Percentiles rank a stretch among this genome's conserved stretches.
Conservation (phyloP, 2,888 invertebrate species). For the Heliothis peltigera region DNA sequence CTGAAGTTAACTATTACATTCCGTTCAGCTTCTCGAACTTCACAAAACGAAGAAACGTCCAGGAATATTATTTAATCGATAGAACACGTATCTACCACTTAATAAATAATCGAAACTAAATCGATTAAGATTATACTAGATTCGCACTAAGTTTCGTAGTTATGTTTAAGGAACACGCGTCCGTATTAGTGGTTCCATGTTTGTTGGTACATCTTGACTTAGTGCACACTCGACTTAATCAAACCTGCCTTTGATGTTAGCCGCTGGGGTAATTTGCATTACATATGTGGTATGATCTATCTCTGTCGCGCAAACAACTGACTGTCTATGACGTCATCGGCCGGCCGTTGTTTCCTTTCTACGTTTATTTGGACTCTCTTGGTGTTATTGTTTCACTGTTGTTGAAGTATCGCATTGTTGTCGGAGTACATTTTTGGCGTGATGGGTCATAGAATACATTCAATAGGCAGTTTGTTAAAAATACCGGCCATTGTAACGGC, state of each 20-base stretch:
- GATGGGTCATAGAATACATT: slow-evolving; percentile 1
- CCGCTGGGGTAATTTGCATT: slow-evolving; percentile 48
- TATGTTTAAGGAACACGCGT: slow-evolving; percentile 47
- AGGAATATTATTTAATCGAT: slow-evolving; percentile 26
- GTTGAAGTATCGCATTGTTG: slow-evolving; percentile 27
- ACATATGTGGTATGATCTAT: slow-evolving; percentile 33
- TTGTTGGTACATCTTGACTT: slow-evolving; percentile 57
- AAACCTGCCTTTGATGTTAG: slow-evolving; percentile 60
- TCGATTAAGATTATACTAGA: slow-evolving; percentile 42
- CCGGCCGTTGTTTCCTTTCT: slow-evolving; percentile 21
- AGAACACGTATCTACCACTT: slow-evolving; percentile 10
- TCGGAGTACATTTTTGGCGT: slow-evolving; percentile 18
- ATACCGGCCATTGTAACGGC: slow-evolving; percentile 3
- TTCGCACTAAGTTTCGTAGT: slow-evolving; percentile 35
- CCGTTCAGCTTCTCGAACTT: slow-evolving; percentile 26
- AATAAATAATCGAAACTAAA: slow-evolving; percentile 26
- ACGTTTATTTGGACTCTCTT: slow-evolving; percentile 24
- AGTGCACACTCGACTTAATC: slow-evolving; percentile 57
- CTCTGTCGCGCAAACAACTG: slow-evolving; percentile 26
- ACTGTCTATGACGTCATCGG: slow-evolving; percentile 22
- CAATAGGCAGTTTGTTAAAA: slow-evolving; percentile 19
- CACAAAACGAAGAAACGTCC: slow-evolving; percentile 22
- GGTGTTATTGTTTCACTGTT: slow-evolving; percentile 33
- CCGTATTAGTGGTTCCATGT: slow-evolving; percentile 57
- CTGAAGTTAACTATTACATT: slow-evolving; percentile 37